Evolutionary conservation across 2,888 invertebrate species (phyloP), one percentile per base, ranked within the genome.

Genomic region (Biston betularia): DNA sequence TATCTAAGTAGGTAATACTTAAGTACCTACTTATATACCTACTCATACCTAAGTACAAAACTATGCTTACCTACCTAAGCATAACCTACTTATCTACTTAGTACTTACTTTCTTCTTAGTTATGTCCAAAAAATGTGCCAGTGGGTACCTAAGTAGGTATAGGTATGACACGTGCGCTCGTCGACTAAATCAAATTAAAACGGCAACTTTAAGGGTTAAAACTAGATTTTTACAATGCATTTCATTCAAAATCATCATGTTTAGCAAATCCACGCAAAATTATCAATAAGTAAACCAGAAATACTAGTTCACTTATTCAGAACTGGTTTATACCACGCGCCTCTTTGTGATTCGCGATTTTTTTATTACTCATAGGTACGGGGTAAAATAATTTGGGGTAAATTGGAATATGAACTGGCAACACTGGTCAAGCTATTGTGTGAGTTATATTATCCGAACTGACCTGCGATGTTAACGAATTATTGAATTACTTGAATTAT

Each of bases 401-500:
- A 68, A 69, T 58, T 45, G 12, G 38, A 63, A 63, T 52, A 63
- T 63, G 63, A 59, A 67, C 78, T 81, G 79, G 84, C 83, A 84
- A 82, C 84, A 82, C 82, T 81, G 80, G 83, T 77, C 69, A 77
- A 79, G 76, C 76, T 74, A 81, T 82, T 80, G 83, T 77, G 76
- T 74, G 63, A 69, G 75, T 65, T 74, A 83, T 77, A 90, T 91
- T 90, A 90, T 88, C 79, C 79, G 89, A 85, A 89, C 86, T 90
- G 91, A 90, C 90, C 90, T 84, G 33, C 78, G 75, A 73, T 86
- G 89, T 89, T 88, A 85, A 81, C 86, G 88, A 86, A 90, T 88
- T 87, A 88, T 87, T 89, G 87, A 90, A 92, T 92, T 86, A 87
- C 82, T 79, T 85, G 86, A 87, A 91, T 91, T 90, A 85, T 72